Evolutionary conservation across 2,888 invertebrate species (phyloP).

Genomic region (Drosophila trichaetosa): DNA sequence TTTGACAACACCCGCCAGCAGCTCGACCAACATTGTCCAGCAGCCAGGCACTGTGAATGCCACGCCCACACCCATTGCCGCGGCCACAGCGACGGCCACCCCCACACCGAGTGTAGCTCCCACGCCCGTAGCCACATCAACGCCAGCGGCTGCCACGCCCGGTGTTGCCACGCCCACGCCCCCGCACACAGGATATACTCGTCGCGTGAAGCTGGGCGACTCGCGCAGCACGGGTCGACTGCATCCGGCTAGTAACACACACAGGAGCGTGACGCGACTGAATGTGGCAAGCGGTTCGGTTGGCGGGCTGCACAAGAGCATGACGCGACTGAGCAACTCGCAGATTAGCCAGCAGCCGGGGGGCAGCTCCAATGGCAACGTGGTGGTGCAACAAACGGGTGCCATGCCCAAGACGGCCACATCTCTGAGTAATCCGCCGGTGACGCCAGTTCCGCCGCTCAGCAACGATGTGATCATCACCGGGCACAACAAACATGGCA

Average conservation of each 20-base stretch:
- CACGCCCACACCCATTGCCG: slow-evolving; percentile 22
- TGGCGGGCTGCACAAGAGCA: slow-evolving; percentile 92
- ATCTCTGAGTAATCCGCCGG: slow-evolving; percentile 75
- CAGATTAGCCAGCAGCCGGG: slow-evolving; percentile 88
- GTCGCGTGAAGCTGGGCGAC: slow-evolving; percentile 89
- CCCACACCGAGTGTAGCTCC: slow-evolving; percentile 41
- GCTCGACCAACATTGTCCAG: slow-evolving; percentile 33
- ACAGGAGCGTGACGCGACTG: slow-evolving; percentile 91
- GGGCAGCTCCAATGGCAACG: slow-evolving; percentile 84
- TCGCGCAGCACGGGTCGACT: slow-evolving; percentile 91
- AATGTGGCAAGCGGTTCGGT: slow-evolving; percentile 91
- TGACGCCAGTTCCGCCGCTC: slow-evolving; percentile 85
- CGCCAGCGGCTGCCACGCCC: slow-evolving; percentile 47
- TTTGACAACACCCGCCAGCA: slow-evolving; percentile 37
- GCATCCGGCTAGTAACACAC: slow-evolving; percentile 88
- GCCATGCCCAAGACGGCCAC: slow-evolving; percentile 75
- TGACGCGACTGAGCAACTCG: slow-evolving; percentile 92
- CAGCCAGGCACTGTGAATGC: slow-evolving; percentile 34
- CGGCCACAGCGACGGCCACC: slow-evolving; percentile 44
- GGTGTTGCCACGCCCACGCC: slow-evolving; percentile 77
- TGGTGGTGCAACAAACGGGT: slow-evolving; percentile 83
- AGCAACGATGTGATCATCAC: slow-evolving; percentile 86
- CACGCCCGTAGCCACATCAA: slow-evolving; percentile 54
- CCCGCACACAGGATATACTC: slow-evolving; percentile 86
- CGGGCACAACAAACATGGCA: slow-evolving; percentile 86